Evolutionary conservation across 2,888 invertebrate species (phyloP), one percentile per base, ranked within the genome.

Genomic region (Parapristionchus giblindavisi): DNA sequence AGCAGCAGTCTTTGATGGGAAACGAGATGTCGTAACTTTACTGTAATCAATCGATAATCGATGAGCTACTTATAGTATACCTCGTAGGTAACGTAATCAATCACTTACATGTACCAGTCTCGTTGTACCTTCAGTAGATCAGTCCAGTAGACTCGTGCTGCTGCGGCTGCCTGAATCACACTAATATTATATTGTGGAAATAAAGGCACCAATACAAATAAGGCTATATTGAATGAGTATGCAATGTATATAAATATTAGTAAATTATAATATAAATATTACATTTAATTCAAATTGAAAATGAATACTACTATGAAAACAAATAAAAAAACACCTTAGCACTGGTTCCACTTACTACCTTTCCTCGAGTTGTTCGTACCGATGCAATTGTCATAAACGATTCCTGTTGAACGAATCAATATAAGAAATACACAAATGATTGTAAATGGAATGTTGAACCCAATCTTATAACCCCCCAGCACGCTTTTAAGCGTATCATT

Each of bases 121-220:
- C 66, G 43, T 51, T 66, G 66, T 24, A 32, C 32, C 66, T 66
- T 66, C 32, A 66, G 51, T 51, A 66, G 51, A 51, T 66, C 66
- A 21, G 66, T 66, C 66, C 66, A 66, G 51, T 66, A 66, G 8
- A 51, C 66, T 51, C 66, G 43, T 17, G 51, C 66, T 66, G 63
- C 63, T 21, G 63, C 63, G 24, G 63, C 63, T 4, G 40, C 40
- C n/a, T n/a, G n/a, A n/a, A n/a, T n/a, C n/a, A n/a, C n/a, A n/a
- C n/a, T n/a, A n/a, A n/a, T n/a, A n/a, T n/a, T n/a, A n/a, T n/a
- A n/a, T n/a, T n/a, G n/a, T n/a, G n/a, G n/a, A n/a, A n/a, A n/a
- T n/a, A n/a, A n/a, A n/a, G n/a, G n/a, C n/a, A n/a, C n/a, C n/a
- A n/a, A n/a, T n/a, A n/a, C n/a, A n/a, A n/a, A n/a, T n/a, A n/a